Percentiles rank a stretch among this genome's conserved stretches.
Evolutionary conservation across 1,140 invertebrate species (phyloP).

Genomic region (Eufriesea mexicana): DNA sequence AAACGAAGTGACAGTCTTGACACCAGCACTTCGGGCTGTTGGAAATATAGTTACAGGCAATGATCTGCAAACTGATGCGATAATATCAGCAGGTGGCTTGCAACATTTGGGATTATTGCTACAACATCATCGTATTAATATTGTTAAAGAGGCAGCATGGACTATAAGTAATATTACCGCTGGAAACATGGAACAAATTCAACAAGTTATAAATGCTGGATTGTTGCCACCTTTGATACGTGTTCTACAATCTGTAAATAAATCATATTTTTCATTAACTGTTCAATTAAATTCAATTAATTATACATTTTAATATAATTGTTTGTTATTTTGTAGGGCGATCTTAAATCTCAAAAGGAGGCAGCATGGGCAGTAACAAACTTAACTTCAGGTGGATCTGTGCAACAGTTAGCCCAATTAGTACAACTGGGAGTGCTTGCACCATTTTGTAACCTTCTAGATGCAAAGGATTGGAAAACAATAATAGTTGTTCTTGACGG

Average conservation of each 20-base stretch:
- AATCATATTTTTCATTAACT: slow-evolving; percentile 80
- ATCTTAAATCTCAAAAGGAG: slow-evolving; percentile 91
- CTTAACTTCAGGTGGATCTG: slow-evolving; percentile 88
- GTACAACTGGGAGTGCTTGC: slow-evolving; percentile 83
- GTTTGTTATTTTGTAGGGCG: slow-evolving; percentile 83
- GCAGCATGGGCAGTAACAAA: slow-evolving; percentile 92
- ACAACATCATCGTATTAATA: slow-evolving; percentile 86
- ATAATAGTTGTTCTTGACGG: slow-evolving; percentile 86
- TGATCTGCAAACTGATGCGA: slow-evolving; percentile 94
- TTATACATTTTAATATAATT: neutral
- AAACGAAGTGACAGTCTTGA: slow-evolving; percentile 89
- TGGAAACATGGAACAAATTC: slow-evolving; percentile 89
- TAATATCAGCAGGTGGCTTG: slow-evolving; percentile 91
- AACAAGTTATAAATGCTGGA: slow-evolving; percentile 88
- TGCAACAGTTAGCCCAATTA: slow-evolving; percentile 87
- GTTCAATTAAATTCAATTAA: slow-evolving; percentile 70
- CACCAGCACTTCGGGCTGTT: slow-evolving; percentile 93
- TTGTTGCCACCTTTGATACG: slow-evolving; percentile 87
- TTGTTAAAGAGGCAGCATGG: slow-evolving; percentile 94
- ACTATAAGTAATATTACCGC: slow-evolving; percentile 92
- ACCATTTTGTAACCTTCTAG: slow-evolving; percentile 81
- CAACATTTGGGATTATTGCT: slow-evolving; percentile 88
- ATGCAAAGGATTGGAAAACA: slow-evolving; percentile 85
- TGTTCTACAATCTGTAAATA: slow-evolving; percentile 85
- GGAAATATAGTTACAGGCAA: slow-evolving; percentile 95